Evolutionary conservation across 2,888 invertebrate genomes (phyloP).

Genomic region (Pandemis corylana): DNA sequence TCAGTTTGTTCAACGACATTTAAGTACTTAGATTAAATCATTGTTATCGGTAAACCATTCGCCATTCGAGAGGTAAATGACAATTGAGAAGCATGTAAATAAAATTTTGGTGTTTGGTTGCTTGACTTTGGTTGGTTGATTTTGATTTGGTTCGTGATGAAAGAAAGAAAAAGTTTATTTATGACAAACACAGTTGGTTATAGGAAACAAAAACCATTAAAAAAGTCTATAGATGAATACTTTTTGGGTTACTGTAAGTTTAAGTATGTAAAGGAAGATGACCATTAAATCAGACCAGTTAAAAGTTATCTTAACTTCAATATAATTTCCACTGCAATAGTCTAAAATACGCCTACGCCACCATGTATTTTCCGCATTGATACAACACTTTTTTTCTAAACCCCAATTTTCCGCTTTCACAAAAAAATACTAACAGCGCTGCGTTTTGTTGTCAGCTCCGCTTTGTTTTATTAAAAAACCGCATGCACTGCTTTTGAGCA

Average conservation of each 20-base stretch:
- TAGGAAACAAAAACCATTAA: too few relatives aligned
- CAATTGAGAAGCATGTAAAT: too few relatives aligned
- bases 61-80: too few relatives aligned
- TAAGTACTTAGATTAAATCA: not conserved
- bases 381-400: conserved; percentile 25
- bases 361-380: conserved; percentile 6
- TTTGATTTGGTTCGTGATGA: too few relatives aligned
- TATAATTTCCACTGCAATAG: not conserved
- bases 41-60: too few relatives aligned
- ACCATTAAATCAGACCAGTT: not conserved
- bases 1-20: not conserved
- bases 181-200: too few relatives aligned
- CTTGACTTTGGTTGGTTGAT: too few relatives aligned
- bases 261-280: not conserved
- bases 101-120: too few relatives aligned
- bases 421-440: conserved; percentile 18
- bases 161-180: too few relatives aligned
- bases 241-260: not conserved
- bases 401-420: conserved; percentile 18
- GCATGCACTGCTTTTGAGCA: conserved; percentile 24
- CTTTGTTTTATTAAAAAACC: conserved; percentile 28
- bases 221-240: too few relatives aligned
- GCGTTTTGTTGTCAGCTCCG: conserved; percentile 37
- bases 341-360: not conserved
- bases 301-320: not conserved